These are phyloP conservation scores for Mesodorylaimus sp. DNA, from an alignment of 2,888 invertebrate species.

Conservation along the genomic window DNA sequence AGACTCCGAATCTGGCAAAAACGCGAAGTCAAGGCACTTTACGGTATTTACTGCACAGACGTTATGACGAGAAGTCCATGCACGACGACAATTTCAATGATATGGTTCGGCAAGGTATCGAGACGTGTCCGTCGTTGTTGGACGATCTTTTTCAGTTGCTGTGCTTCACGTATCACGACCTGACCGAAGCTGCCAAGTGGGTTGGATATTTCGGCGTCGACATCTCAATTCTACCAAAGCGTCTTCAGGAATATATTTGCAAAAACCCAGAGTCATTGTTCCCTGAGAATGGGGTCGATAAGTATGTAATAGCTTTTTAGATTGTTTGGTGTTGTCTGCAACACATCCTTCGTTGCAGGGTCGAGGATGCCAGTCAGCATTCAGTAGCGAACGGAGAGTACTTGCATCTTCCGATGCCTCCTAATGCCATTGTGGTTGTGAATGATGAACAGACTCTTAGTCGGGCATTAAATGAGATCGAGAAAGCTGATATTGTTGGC, in stretches of 20 bases:
- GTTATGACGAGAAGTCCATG: not conserved
- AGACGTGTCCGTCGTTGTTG: not conserved
- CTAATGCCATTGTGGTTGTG: not conserved
- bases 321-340: too few relatives aligned
- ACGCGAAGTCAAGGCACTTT: conserved; percentile 1
- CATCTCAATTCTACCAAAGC: too few relatives aligned
- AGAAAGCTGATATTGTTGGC: not conserved
- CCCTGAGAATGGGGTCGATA: too few relatives aligned
- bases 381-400: not conserved
- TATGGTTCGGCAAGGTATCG: not conserved
- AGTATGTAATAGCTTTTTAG: too few relatives aligned
- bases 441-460: not conserved
- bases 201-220: too few relatives aligned
- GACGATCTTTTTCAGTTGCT: not conserved
- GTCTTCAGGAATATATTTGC: too few relatives aligned
- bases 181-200: conserved; percentile 1
- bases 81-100: not conserved
- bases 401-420: not conserved
- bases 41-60: not conserved
- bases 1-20: not conserved
- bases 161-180: not conserved
- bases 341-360: too few relatives aligned
- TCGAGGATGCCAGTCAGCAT: too few relatives aligned
- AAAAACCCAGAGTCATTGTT: too few relatives aligned
- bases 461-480: not conserved